Base-by-base conservation (phyloP, 2,888 invertebrate species). In the Belgica antarctica region DNA sequence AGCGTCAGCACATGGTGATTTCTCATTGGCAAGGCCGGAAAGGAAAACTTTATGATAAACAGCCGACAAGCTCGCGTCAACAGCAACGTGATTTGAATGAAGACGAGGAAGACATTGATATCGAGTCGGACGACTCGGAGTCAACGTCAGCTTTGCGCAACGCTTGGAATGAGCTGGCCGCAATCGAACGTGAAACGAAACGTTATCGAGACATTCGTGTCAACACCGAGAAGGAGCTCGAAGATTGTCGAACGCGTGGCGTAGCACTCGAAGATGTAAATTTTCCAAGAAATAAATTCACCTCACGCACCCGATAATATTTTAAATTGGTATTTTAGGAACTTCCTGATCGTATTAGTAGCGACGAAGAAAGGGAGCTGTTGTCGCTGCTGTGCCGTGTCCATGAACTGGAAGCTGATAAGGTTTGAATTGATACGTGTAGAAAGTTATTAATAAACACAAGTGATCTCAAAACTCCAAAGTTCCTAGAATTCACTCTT, bases 381-480 rank as follows among this genome's bases (percentile, higher is more conserved):
- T 71, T 94, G 71, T 88, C 90, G 22, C 82, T 97, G 62, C 87
- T 97, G 78, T 92, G 94, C 76, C 86, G 92, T 73, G 94, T 96
- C 41, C 96, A 96, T 77, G 93, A 95, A 80, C 82, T 96, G 70
- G 96, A 96, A 81, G 94, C 96, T 0, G 94, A 95, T 78, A 96
- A 94, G 81, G 87, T 41, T 41, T 41, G 41, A 41, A 41, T n/a
- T 10, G 41, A 41, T n/a, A 31, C 41, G 41, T 5, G 41, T 10
- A 10, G 41, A 2, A 41, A n/a, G n/a, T n/a, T n/a, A n/a, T n/a
- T n/a, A n/a, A n/a, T n/a, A n/a, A 41, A n/a, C 41, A 41, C 12
- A 41, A 12, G 41, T 31, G 31, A 31, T 31, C 15, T 41, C 10
- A 41, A n/a, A n/a, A n/a, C n/a, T n/a, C n/a, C n/a, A n/a, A n/a